Evolutionary conservation across 2,113 vertebrate genomes (phyloP), one percentile per base, ranked within the genome.

Genomic region (Oryzias woworae): DNA sequence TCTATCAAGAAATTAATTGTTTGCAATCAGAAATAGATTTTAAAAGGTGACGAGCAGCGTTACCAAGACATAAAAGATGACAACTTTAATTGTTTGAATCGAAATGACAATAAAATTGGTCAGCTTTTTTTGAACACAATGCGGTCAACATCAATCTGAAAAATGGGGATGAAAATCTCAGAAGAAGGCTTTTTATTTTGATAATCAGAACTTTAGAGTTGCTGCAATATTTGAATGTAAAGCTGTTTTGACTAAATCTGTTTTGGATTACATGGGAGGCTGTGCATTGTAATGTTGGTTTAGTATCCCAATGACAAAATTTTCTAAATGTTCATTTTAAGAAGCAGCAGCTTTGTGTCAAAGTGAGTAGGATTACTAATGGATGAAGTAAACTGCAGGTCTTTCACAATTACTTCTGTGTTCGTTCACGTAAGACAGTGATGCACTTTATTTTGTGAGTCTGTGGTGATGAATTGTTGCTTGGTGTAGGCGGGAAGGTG

Each of bases 261-360:
- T 48, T 48, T 12, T 18, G 17, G 20, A 10, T 12, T 28, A 6
- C 5, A 28, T 6, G 7, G 23, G 15, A 53, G 15, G 57, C n/a
- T 24, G n/a, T 24, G 16, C 41, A n/a, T 76, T 66, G 71, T 10
- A 72, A 20, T 50, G 52, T 69, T 74, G 72, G 26, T 58, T 66
- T 22, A 53, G 24, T 42, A 61, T 77, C 58, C 65, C 73, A 51
- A 73, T 42, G 4, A 2, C 61, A 74, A 79, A 47, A 64, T 75
- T 82, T 78, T 58, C 65, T 44, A 45, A 45, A 57, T 76, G 67
- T 67, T 62, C 47, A 5, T 6, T 54, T 70, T n/a, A 74, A 62
- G 51, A 59, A 59, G 24, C 14, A 41, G 56, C n/a, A 17, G 13
- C 66, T 4, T 7, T 61, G 36, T 44, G 55, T 26, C 2, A 13